Base-by-base conservation (phyloP, 2,888 invertebrate species). In the Ennomos fuscantarius region DNA sequence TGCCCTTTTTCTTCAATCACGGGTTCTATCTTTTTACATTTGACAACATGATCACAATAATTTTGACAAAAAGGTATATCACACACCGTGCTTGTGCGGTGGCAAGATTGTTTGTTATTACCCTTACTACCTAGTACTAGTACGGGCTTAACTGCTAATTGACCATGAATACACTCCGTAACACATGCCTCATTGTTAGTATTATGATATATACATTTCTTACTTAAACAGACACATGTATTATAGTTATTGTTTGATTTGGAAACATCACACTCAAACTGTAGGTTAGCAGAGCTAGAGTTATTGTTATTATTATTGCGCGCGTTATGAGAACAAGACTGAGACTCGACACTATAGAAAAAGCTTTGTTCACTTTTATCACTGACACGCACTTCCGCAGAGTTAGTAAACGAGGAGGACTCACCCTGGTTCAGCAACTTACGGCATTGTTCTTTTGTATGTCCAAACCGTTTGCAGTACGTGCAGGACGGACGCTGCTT, bases 291-390 rank as follows among this genome's bases (percentile, higher is more conserved):
- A n/a, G n/a, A n/a, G n/a, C n/a, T n/a, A n/a, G n/a, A n/a, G n/a
- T n/a, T n/a, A n/a, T n/a, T n/a, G n/a, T n/a, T n/a, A n/a, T n/a
- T n/a, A n/a, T n/a, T n/a, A 8, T 39, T 39, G 12, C 39, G 12
- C 39, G 12, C 8, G n/a, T 39, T 39, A 11, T n/a, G 39, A 11
- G 39, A 39, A 33, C 33, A 33, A 8, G 33, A 33, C 13, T 11
- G 36, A 24, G 37, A 37, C 9, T 37, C 47, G 37, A 47, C 47
- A 37, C 47, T 47, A 47, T 47, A 47, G 24, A 47, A 47, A n/a
- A n/a, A n/a, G n/a, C n/a, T n/a, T n/a, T n/a, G n/a, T n/a, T n/a
- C n/a, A 12, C 47, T 37, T 37, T 47, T 37, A 47, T 33, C 31
- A 37, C 15, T 47, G 33, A 11, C 37, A 24, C 45, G 34, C 47